These are phyloP conservation scores for Coptotermes formosanus DNA, from an alignment of 1,140 invertebrate genomes.

Conservation along the genomic window DNA sequence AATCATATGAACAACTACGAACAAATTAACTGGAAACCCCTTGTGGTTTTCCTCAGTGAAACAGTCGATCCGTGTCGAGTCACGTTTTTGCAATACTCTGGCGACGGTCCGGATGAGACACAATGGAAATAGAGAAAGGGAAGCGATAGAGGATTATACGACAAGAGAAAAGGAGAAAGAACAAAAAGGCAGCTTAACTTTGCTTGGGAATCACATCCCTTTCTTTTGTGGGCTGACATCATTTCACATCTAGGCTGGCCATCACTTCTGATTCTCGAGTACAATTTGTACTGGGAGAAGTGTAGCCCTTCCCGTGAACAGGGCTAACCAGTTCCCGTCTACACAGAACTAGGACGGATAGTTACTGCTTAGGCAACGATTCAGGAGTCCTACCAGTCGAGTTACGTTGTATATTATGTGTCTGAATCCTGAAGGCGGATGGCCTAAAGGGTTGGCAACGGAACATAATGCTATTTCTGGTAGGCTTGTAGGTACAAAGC, in stretches of 20 bases:
- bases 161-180: neutral
- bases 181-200: neutral
- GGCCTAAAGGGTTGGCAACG: no score
- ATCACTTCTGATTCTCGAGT: neutral
- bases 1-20: neutral
- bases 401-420: no score
- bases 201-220: neutral
- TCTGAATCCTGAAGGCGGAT: no score
- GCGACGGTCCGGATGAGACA: neutral
- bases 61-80: neutral
- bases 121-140: neutral
- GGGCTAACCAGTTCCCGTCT: no score
- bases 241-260: neutral
- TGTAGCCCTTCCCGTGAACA: neutral
- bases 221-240: slow-evolving; percentile 8
- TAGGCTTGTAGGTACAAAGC: no score
- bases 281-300: neutral
- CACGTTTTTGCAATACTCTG: neutral
- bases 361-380: no score
- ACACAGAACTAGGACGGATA: no score
- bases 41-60: neutral
- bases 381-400: no score
- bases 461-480: no score
- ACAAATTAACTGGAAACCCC: neutral
- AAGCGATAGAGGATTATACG: neutral